Conservation (phyloP, 2,888 invertebrate species). For the Acanthococcus lagerstroemiae region DNA sequence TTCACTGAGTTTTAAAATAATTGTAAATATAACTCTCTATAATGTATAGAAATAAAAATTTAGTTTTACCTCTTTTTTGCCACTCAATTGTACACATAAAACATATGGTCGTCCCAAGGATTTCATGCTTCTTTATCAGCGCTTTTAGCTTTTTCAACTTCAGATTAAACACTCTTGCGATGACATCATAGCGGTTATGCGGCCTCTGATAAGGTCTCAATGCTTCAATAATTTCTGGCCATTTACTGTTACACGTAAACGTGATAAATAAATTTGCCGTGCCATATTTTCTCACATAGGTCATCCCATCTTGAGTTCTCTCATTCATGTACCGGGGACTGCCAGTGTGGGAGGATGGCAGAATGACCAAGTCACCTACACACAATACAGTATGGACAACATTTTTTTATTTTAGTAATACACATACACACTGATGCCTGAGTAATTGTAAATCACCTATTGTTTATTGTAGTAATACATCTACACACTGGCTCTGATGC, state of each 20-base stretch:
- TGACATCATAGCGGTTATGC: conserved; percentile 35
- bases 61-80: conserved; percentile 40
- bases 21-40: too few species aligned
- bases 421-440: too few species aligned
- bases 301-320: conserved; percentile 39
- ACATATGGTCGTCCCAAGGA: conserved; percentile 36
- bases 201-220: conserved; percentile 27
- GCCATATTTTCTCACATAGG: conserved; percentile 38
- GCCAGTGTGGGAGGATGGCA: conserved; percentile 38
- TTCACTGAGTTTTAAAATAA: too few species aligned
- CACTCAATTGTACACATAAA: conserved; percentile 36
- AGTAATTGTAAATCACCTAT: too few species aligned
- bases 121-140: conserved; percentile 34
- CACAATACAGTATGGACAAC: too few species aligned
- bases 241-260: too few species aligned
- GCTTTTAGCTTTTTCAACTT: conserved; percentile 36
- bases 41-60: too few species aligned
- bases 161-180: conserved; percentile 36
- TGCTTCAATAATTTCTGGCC: background rate
- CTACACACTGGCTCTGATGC: too few species aligned
- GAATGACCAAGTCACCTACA: conserved; percentile 35
- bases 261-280: conserved; percentile 36
- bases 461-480: too few species aligned
- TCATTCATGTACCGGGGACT: conserved; percentile 39
- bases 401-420: too few species aligned